Conservation (phyloP, 1,140 invertebrate species). For the Camponotus pennsylvanicus region DNA sequence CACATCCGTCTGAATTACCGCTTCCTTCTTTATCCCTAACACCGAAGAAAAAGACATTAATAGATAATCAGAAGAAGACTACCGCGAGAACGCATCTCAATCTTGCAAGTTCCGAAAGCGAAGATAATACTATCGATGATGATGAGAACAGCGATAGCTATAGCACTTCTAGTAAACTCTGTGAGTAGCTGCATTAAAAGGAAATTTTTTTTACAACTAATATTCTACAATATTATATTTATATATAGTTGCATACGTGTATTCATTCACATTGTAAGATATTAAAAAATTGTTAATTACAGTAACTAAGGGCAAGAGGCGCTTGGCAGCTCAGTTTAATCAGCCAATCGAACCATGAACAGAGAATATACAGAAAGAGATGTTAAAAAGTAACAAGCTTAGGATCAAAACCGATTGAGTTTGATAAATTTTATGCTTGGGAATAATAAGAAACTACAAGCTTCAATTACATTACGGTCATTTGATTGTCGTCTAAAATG, state of each 20-base stretch:
- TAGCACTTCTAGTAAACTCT: constrained; percentile 79
- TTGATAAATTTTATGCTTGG: not conserved
- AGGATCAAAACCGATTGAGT: constrained; percentile 28
- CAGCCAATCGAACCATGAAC: constrained; percentile 81
- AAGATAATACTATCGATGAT: constrained; percentile 44
- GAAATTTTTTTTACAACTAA: not conserved
- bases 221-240: not conserved
- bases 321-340: constrained; percentile 84
- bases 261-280: constrained; percentile 14
- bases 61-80: constrained; percentile 35
- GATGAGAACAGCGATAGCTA: constrained; percentile 72
- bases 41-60: constrained; percentile 75
- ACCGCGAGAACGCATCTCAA: not conserved
- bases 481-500: constrained; percentile 57
- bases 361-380: constrained; percentile 2
- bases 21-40: constrained; percentile 82
- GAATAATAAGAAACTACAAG: not conserved
- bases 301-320: constrained; percentile 82
- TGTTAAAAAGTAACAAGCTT: constrained; percentile 29
- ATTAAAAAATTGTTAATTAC: constrained; percentile 56
- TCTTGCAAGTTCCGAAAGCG: constrained; percentile 46
- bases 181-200: constrained; percentile 67
- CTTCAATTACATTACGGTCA: constrained; percentile 28
- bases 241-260: not conserved
- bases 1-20: constrained; percentile 84